Evolutionary conservation across 2,797 vertebrate genomes (phyloP).

Genomic region (Parauchenoglanis punctatus): DNA sequence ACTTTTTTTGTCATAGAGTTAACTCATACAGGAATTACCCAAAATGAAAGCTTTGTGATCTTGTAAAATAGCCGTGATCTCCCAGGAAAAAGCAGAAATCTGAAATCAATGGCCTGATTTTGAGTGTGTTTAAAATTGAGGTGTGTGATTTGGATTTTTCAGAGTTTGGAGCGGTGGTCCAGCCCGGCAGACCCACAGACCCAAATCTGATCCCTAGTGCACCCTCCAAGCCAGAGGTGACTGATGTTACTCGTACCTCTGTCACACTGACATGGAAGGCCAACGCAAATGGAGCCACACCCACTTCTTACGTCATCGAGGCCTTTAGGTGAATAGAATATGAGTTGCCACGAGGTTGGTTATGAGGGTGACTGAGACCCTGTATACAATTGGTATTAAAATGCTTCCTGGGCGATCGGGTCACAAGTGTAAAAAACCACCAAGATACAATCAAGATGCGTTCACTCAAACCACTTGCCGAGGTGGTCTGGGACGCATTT

Average conservation of each 20-base stretch:
- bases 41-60: not conserved
- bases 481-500: too few relatives aligned
- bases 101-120: not conserved
- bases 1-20: not conserved
- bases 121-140: not conserved
- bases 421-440: too few relatives aligned
- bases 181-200: constrained; percentile 93
- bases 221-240: constrained; percentile 93
- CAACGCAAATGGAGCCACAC: constrained; percentile 94
- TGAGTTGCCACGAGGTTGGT: not conserved
- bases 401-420: too few relatives aligned
- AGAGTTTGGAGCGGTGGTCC: constrained; percentile 94
- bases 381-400: too few relatives aligned
- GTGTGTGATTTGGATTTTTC: constrained; percentile 34
- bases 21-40: not conserved
- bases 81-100: not conserved
- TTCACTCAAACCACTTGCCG: too few relatives aligned
- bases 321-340: constrained; percentile 86
- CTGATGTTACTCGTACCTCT: constrained; percentile 90
- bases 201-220: constrained; percentile 96
- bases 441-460: too few relatives aligned
- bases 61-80: not conserved
- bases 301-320: constrained; percentile 95
- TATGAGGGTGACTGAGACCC: not conserved
- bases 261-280: constrained; percentile 92